Base-by-base conservation (phyloP, 1,140 invertebrate genomes). In the Drosophila watanabei region DNA sequence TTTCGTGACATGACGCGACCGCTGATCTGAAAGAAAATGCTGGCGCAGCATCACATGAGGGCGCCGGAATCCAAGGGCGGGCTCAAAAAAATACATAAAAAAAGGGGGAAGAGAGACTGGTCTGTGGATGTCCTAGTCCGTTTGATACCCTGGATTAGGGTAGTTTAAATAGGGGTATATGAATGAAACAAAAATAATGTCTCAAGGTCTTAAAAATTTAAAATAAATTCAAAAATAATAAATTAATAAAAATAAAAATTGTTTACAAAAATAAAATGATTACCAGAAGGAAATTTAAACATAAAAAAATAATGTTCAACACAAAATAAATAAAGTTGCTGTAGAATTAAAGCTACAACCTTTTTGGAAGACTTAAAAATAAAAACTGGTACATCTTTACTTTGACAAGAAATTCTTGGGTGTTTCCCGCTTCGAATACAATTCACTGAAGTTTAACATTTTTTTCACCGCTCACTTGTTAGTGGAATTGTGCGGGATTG, bases 11-110 rank as follows among this genome's bases (percentile, higher is more conserved):
- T 59, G 51, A 66, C 51, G 48, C 62, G 72, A 77, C 63, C 75
- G 75, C 75, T 58, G 76, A 79, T 79, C 59, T 79, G 54, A 60
- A 65, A 72, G 60, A 79, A 79, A 79, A 79, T 79, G 66, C 75
- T 79, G 77, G 76, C 77, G 32, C 76, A 79, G 77, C 66, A 72
- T 52, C 56, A 73, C 43, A 79, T 79, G 76, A 79, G 76, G 76
- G 76, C 45, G n/a, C 51, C n/a, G 20, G 32, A 58, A 45, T 33
- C 43, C 51, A 33, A 56, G 61, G 61, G 43, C 46, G 66, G 18
- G 20, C 33, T 68, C 4, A 33, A 56, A 69, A 37, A 35, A 14
- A 18, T 37, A 13, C 33, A 30, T 39, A 32, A 35, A 14, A 18
- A 45, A 13, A 46, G 13, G 11, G 43, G 37, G 5, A 41, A 30